Conservation (phyloP, 2,797 vertebrate species). For the Scyliorhinus canicula region DNA sequence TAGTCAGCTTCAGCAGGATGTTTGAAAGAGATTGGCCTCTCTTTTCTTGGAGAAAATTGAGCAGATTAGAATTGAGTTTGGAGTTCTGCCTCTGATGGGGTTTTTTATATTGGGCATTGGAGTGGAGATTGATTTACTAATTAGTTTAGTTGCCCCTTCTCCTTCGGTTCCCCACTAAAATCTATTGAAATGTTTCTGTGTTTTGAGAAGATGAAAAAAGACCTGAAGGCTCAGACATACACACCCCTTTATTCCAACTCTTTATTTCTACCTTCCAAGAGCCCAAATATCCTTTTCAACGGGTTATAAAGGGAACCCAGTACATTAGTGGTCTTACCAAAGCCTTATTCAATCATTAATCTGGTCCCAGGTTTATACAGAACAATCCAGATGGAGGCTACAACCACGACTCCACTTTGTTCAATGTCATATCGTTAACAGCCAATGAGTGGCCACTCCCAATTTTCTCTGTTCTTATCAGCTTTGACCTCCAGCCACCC, state of each 20-base stretch:
- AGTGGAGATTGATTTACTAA: background rate
- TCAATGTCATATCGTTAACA: too few relatives aligned
- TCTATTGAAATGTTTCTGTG: background rate
- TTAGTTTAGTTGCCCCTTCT: background rate
- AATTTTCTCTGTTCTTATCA: background rate
- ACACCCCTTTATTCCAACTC: too few relatives aligned
- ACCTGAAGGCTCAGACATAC: too few relatives aligned
- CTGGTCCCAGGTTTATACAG: background rate
- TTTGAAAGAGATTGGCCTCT: background rate
- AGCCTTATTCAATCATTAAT: background rate
- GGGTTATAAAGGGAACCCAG: background rate
- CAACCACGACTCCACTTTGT: background rate
- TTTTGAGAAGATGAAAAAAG: background rate
- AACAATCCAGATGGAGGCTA: background rate
- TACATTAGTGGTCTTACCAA: background rate
- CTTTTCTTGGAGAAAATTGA: background rate
- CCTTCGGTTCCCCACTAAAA: background rate
- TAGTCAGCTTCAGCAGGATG: background rate
- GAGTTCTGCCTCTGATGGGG: background rate
- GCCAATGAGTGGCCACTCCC: background rate
- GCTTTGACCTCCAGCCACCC: background rate
- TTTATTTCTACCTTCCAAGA: background rate
- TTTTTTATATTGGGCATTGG: background rate
- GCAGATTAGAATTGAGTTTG: background rate
- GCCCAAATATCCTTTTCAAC: background rate